Evolutionary conservation across 2,888 invertebrate species (phyloP), one percentile per base, ranked within the genome.

Genomic region (Drosophila silvestris): DNA sequence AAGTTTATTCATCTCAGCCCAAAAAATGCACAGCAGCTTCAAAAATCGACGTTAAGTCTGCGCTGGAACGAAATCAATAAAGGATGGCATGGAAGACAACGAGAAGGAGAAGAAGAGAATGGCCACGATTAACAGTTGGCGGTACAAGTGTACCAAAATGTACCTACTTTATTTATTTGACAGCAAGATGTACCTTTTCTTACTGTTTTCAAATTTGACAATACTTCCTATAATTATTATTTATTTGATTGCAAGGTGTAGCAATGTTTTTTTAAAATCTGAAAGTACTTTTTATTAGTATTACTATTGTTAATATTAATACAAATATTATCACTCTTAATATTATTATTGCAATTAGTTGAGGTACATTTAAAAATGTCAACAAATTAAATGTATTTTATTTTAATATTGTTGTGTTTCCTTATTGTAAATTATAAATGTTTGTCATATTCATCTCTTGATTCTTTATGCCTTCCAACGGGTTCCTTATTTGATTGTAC

Each of bases 1-100:
- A 80, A 78, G 85, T 87, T 85, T 85, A 87, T 85, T 86, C 87
- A 87, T 87, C 87, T 86, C 79, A 57, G 63, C 70, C 75, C 5
- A 47, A 47, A 70, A 78, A 85, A 82, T 79, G 81, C 81, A 79
- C 84, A 81, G 82, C 79, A 82, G 81, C 72, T 59, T 73, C 65
- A 77, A 79, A 74, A 81, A 79, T 85, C 83, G 83, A 75, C 60
- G 57, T 69, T 61, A 73, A 79, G 59, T 72, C 77, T 65, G 54
- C 4, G 65, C 52, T 47, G 61, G 53, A 54, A 53, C 56, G 54
- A 28, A 28, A 28, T 39, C 22, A 16, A 47, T 26, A 47, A 47
- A 47, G 47, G 53, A 50, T 50, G 35, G 19, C 16, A 53, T 47
- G 22, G 44, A 22, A 22, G 22, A 47, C 22, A 22, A 47, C 2